These are phyloP conservation scores for Paratrypauchen microcephalus DNA, from an alignment of 2,797 vertebrate species.

Conservation along the genomic window DNA sequence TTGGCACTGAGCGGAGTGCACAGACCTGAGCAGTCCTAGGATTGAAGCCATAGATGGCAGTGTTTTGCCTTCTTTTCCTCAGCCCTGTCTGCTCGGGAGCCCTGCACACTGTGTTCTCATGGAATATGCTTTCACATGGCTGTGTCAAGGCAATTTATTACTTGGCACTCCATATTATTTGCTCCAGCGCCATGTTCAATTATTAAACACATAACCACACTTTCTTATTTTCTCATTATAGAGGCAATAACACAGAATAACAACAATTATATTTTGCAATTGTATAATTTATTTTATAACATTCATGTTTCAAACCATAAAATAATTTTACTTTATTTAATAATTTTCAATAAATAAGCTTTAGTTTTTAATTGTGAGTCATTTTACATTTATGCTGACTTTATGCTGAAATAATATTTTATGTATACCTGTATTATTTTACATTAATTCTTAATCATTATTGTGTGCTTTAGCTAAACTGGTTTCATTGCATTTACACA, in stretches of 20 bases:
- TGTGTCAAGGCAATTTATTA: conserved; percentile 20
- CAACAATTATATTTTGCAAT: not conserved
- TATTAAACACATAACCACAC: conserved; percentile 18
- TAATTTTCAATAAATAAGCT: not conserved
- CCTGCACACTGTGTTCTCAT: conserved; percentile 40
- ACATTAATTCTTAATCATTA: not conserved
- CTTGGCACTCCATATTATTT: conserved; percentile 19
- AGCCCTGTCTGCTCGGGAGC: conserved; percentile 57
- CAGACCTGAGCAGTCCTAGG: conserved; percentile 74
- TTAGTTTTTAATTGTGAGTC: not conserved
- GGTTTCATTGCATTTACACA: not conserved
- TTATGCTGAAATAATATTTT: conserved; percentile 20
- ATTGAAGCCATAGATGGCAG: conserved; percentile 83
- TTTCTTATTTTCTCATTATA: conserved; percentile 11
- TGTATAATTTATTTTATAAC: not conserved
- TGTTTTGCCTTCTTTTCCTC: conserved; percentile 80
- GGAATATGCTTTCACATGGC: conserved; percentile 28
- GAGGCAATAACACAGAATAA: not conserved
- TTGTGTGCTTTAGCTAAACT: not conserved
- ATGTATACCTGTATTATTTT: conserved; percentile 7
- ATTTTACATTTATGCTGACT: not conserved
- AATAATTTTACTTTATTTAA: not conserved
- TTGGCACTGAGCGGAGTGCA: conserved; percentile 68
- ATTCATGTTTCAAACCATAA: not conserved
- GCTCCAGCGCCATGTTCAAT: conserved; percentile 9